Conservation (phyloP, 2,113 vertebrate species). For the Myocastor coypus region DNA sequence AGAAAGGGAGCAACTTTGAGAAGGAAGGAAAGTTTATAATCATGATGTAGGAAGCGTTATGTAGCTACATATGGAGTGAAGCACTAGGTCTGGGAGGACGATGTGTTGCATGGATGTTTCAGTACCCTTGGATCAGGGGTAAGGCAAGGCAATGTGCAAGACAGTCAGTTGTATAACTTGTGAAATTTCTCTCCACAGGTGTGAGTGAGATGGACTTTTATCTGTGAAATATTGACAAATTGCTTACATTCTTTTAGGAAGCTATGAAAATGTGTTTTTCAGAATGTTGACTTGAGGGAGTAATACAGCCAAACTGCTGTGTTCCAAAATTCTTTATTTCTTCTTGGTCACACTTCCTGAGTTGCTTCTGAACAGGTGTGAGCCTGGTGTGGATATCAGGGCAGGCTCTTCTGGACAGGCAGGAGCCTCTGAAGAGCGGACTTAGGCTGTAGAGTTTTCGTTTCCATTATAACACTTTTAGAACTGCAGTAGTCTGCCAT, state of each 20-base stretch:
- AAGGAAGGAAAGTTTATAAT: not conserved
- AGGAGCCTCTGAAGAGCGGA: not conserved
- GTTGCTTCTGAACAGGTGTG: not conserved
- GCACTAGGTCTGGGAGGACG: not conserved
- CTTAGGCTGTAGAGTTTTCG: not conserved
- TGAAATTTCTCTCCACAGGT: not conserved
- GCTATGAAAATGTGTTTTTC: not conserved
- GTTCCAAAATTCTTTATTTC: not conserved
- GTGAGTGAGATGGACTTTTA: conserved; percentile 12
- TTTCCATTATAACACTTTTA: not conserved
- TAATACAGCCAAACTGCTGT: not conserved
- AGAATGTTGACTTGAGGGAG: not conserved
- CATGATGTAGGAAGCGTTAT: not conserved
- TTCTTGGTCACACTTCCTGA: not conserved
- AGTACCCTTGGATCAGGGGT: not conserved
- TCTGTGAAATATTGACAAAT: conserved; percentile 8
- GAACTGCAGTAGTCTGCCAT: not conserved
- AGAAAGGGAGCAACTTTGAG: not conserved
- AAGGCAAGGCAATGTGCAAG: not conserved
- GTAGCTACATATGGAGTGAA: not conserved
- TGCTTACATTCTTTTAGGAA: not conserved
- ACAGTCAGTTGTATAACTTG: not conserved
- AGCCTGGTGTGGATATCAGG: no score
- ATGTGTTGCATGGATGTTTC: not conserved
- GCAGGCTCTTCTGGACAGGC: not conserved